Base-by-base conservation (phyloP, 2,888 invertebrate genomes). In the Brachypalpus laphriformis region DNA sequence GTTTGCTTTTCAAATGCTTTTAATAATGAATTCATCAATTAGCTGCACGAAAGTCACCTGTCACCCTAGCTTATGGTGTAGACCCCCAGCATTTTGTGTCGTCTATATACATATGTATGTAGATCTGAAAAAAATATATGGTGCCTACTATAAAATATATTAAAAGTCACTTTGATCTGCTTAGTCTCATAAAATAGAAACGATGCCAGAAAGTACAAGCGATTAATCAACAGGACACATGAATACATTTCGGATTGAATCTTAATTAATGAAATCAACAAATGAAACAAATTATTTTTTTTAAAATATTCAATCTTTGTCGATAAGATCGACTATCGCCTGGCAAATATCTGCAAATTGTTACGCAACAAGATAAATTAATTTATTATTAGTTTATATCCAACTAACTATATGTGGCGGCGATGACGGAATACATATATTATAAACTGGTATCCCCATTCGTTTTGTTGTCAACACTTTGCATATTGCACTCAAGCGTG, bases 21-120 rank as follows among this genome's bases (percentile, higher is more conserved):
- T 72, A 63, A 74, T 87, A 87, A 87, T 87, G 74, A 87, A 82
- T 86, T 87, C 75, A 82, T 82, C 87, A 87, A 87, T 87, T 87
- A 87, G 68, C 82, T 70, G 87, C 87, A 87, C 87, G 87, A 87
- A 85, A 85, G 82, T 82, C 68, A 80, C 61, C 68, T 87, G 70
- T 51, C 65, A 74, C 59, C 83, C 16, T 25, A 61, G 56, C 72
- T 78, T 37, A 51, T 65, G 20, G 20, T 16, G 31, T 8, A 28
- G 14, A 25, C 16, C 42, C 16, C 42, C 0, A 3, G 7, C 25
- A 42, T 8, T n/a, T 59, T 18, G 8, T 11, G 14, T 57, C 11
- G 14, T 40, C 5, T 18, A 18, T 18, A 63, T 61, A 37, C 14
- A 7, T n/a, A n/a, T n/a, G 20, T n/a, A 28, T 3, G 14, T 18